Evolutionary conservation across 2,888 invertebrate species (phyloP).

Genomic region (Calephelis perditalis): DNA sequence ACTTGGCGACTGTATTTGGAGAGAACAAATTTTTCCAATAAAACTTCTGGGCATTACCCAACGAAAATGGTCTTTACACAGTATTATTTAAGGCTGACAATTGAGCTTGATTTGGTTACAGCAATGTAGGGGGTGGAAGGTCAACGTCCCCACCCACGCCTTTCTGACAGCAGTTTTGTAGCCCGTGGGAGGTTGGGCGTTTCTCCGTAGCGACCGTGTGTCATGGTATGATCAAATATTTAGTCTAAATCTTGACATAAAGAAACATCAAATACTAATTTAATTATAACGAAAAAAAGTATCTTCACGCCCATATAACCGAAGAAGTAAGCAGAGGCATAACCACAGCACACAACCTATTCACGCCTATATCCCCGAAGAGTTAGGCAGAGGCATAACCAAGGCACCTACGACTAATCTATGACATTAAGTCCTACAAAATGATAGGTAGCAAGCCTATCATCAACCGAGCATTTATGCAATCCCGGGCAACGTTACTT

Average conservation of each 20-base stretch:
- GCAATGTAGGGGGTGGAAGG: conserved; percentile 49
- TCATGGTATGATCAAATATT: conserved; percentile 31
- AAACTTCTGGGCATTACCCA: conserved; percentile 41
- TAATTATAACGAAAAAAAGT: too few relatives aligned
- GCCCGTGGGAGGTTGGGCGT: conserved; percentile 26
- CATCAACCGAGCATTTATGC: too few relatives aligned
- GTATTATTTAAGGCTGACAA: conserved; percentile 54
- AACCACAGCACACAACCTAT: too few relatives aligned
- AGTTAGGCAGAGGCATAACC: too few relatives aligned
- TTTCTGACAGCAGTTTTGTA: conserved; percentile 24
- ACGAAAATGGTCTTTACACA: conserved; percentile 41
- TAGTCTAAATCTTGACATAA: conserved; percentile 21
- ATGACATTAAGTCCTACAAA: too few relatives aligned
- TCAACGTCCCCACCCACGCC: conserved; percentile 49
- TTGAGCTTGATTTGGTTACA: conserved; percentile 33
- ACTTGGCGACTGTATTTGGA: conserved; percentile 56
- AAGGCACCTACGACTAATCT: too few relatives aligned
- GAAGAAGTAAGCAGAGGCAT: too few relatives aligned
- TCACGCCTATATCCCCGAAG: too few relatives aligned
- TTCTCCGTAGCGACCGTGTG: conserved; percentile 28
- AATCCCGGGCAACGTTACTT: too few relatives aligned
- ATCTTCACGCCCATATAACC: too few relatives aligned
- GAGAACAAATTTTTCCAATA: conserved; percentile 55
- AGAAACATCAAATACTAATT: background rate
- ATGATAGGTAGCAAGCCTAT: too few relatives aligned